Evolutionary conservation across 1,140 invertebrate genomes (phyloP), one percentile per base, ranked within the genome.

Genomic region (Planococcus citri): DNA sequence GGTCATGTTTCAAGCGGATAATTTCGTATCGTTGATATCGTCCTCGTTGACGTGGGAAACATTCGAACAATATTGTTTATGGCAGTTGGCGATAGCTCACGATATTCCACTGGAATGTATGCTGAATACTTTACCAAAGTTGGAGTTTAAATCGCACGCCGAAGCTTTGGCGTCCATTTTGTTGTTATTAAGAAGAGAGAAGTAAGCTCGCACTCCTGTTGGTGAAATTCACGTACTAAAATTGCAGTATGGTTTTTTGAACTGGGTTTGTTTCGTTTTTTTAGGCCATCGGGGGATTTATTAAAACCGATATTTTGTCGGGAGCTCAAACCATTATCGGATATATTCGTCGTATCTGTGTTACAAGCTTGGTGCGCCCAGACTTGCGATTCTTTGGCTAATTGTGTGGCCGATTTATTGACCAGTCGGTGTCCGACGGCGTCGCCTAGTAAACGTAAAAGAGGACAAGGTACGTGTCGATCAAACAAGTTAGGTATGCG

Each of bases 11-110:
- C 89, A 89, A 75, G 85, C 83, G 51, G 88, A 91, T 73, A 86
- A 85, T 24, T 82, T 91, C 27, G 83, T 85, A 33, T 80, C 82
- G 33, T 81, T 91, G 76, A 76, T 90, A 75, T 90, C 87, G 73
- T 87, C 89, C 12, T 97, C 91, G 76, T 80, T 97, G 68, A 84
- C 86, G 69, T 98, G 95, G 94, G 95, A 98, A 78, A 96, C 94
- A 1, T 93, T 95, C 74, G 95, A 97, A 78, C 95, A 98, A 76
- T 91, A 92, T 76, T 97, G 93, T 77, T 83, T 98, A 9, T 98
- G 95, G 95, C 93, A 97, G 80, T 82, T 98, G 33, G 85, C 97
- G 41, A 86, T 88, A 72, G 93, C 94, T 57, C 95, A 97, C 76
- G 91, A 94, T 77, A 91, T 97, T 75, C 88, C 91, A 12, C 84